phyloP scores from a whole-genome alignment of 1,140 invertebrate genomes.

The Papilio xuthus region DNA sequence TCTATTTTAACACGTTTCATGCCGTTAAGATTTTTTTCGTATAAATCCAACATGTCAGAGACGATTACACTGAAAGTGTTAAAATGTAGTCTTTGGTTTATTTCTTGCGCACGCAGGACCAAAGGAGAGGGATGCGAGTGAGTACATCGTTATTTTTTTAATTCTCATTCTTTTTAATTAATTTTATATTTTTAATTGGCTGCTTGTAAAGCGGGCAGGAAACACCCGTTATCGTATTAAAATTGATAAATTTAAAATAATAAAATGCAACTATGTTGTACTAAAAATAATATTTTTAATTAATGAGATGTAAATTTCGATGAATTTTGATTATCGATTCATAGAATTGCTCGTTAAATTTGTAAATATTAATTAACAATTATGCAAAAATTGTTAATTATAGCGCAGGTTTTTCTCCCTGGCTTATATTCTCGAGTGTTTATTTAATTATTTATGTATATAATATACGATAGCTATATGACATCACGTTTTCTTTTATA shows the following conservation, averaged over 20 bases:
- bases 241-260: not conserved
- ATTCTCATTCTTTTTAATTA: not conserved
- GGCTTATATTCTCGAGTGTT: too few relatives aligned
- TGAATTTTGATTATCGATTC: not conserved
- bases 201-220: slow-evolving; percentile 3
- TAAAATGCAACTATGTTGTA: not conserved
- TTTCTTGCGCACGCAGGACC: slow-evolving; percentile 82
- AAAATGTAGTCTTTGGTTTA: slow-evolving; percentile 12
- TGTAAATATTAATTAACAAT: too few relatives aligned
- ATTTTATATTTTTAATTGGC: not conserved
- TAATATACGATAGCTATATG: not conserved
- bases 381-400: too few relatives aligned
- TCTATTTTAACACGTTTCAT: not conserved
- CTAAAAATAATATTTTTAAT: not conserved
- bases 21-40: not conserved
- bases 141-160: slow-evolving; percentile 71
- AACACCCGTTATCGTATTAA: not conserved
- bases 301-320: not conserved
- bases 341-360: not conserved
- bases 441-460: not conserved
- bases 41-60: not conserved
- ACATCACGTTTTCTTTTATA: not conserved
- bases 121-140: slow-evolving; percentile 89
- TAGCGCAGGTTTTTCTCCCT: too few relatives aligned
- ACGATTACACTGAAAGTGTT: not conserved